Conservation (phyloP, 2,797 vertebrate genomes). For the Diceros bicornis region DNA sequence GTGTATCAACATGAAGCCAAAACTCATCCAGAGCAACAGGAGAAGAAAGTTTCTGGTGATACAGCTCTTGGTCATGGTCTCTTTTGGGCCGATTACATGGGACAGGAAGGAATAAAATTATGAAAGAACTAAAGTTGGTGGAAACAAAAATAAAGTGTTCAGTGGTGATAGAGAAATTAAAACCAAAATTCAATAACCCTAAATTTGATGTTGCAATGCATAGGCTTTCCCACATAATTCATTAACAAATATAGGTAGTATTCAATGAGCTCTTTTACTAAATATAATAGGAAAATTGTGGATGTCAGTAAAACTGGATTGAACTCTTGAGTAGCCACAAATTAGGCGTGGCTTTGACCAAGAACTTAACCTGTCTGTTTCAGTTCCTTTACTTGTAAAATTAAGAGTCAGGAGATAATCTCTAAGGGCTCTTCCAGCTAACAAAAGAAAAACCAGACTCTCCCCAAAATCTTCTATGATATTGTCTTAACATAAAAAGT, state of each 20-base stretch:
- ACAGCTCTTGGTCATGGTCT: conserved; percentile 14
- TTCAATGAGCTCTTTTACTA: not conserved
- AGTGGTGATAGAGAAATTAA: not conserved
- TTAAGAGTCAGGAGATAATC: not conserved
- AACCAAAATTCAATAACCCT: not conserved
- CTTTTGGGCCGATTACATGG: conserved; percentile 41
- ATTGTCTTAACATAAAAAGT: not conserved
- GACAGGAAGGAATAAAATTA: not conserved
- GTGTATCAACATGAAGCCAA: conserved; percentile 47
- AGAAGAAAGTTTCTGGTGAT: conserved; percentile 19
- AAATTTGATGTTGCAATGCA: not conserved
- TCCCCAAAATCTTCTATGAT: not conserved
- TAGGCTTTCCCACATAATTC: not conserved
- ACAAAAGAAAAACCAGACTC: not conserved
- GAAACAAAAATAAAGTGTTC: conserved; percentile 4
- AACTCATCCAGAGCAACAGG: not conserved
- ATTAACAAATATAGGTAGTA: not conserved
- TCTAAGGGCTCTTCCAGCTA: not conserved
- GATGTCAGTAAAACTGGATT: not conserved
- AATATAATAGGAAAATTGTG: not conserved
- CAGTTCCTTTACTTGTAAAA: not conserved
- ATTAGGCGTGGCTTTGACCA: not conserved
- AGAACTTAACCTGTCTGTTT: not conserved
- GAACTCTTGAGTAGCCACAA: not conserved
- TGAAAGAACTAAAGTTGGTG: conserved; percentile 24